Base-by-base conservation (phyloP, 2,888 invertebrate species). In the Acrocera orbiculus region DNA sequence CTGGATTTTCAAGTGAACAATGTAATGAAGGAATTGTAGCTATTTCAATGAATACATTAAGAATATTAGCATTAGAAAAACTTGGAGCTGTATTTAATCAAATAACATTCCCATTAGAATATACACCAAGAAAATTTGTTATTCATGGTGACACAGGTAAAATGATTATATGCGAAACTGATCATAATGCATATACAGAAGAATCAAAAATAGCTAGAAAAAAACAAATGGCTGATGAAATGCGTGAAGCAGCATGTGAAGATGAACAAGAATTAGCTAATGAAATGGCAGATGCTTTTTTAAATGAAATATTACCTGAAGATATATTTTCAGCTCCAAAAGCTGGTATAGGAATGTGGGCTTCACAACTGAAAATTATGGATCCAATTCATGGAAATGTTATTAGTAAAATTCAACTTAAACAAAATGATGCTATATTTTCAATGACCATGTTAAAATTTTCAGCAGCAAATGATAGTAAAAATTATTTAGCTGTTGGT, bases 11-110 rank as follows among this genome's bases (percentile, higher is more conserved):
- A 44, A 70, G 70, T 62, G 96, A 98, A 61, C 98, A 99, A 60
- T 99, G 98, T 65, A 90, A 93, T 1, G 98, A 98, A 61, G 98
- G 98, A 44, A 92, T 98, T 46, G 98, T 98, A 1, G 98, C 98
- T 0, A 98, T 99, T 55, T 92, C 95, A 0, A 87, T 92, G 2
- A 98, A 98, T 53, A 96, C 96, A 0, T 64, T 98, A 32, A 69
- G 95, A 51, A 99, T 98, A 69, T 71, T 98, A 57, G 95, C 96
- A 0, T 64, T 99, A 34, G 98, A 98, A 58, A 99, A 99, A 58
- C 64, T 98, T 2, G 98, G 98, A 1, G 95, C 93, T 0, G 92
- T 98, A 3, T 98, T 99, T 58, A 99, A 98, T 63, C 95, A 95
- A 58, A 78, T 87, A 16, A 81, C 83, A 4, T 78, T 87, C 49